A percentile compares a stretch with the other conserved stretches of the same genome.
phyloP scores from a whole-genome alignment of 2,888 invertebrate genomes.

The Ormyrus nitidulus region DNA sequence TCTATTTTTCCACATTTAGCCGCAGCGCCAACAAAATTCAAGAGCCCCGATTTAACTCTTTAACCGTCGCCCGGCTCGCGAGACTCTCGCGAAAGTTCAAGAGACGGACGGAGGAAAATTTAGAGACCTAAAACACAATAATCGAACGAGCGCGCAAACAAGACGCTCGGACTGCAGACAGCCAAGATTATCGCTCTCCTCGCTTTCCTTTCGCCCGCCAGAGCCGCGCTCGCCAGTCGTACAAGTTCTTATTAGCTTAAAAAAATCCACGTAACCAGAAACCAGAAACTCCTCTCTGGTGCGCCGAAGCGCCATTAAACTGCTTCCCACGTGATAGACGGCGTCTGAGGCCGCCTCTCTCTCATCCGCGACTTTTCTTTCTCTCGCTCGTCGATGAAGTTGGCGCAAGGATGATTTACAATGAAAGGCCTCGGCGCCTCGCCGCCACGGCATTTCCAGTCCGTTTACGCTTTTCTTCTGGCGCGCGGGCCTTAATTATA shows the following conservation, averaged over 20 bases:
- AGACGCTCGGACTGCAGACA: neutral
- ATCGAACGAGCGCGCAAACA: neutral
- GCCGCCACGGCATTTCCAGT: conserved; percentile 43
- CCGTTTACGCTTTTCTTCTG: conserved; percentile 45
- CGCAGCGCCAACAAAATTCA: conserved; percentile 9
- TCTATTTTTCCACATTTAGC: conserved; percentile 23
- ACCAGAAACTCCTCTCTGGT: conserved; percentile 33
- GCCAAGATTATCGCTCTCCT: conserved; percentile 35
- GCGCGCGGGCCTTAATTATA: conserved; percentile 47
- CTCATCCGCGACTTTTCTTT: conserved; percentile 51
- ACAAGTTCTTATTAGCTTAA: conserved; percentile 49
- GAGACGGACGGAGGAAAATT: too few relatives aligned
- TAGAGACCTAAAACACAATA: neutral
- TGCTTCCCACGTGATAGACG: conserved; percentile 53
- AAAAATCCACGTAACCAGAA: conserved; percentile 57
- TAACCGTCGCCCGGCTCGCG: neutral
- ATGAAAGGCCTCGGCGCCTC: conserved; percentile 8
- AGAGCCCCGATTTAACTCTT: neutral
- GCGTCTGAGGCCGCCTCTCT: conserved; percentile 20
- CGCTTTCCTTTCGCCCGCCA: conserved; percentile 54
- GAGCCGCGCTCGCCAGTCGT: conserved; percentile 23
- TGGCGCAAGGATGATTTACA: conserved; percentile 50
- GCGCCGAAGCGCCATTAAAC: conserved; percentile 46
- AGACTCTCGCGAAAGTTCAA: too few relatives aligned
- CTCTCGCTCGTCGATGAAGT: conserved; percentile 45